Conservation (phyloP, 1,140 invertebrate genomes). For the Trichonephila clavipes region DNA sequence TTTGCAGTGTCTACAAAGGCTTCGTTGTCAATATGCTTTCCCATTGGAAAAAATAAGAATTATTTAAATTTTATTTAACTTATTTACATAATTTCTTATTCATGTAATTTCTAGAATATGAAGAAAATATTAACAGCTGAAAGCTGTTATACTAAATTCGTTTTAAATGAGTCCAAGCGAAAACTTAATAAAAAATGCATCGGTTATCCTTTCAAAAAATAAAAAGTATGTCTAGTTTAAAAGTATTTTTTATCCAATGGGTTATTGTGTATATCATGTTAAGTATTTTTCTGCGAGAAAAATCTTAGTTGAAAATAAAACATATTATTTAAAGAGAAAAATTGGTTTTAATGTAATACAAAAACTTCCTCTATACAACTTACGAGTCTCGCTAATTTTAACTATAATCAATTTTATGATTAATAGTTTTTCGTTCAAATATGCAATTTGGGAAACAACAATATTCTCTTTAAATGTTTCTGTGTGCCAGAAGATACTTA, state of each 20-base stretch:
- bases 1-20: too few relatives aligned
- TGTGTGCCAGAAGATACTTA: not conserved
- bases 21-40: too few relatives aligned
- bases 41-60: too few relatives aligned
- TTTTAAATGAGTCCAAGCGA: too few relatives aligned
- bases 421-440: not conserved
- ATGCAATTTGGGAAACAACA: slow-evolving; percentile 18
- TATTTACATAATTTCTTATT: too few relatives aligned
- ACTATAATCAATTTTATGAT: not conserved
- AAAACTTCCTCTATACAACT: not conserved
- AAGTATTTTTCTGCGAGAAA: not conserved
- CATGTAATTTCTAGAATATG: too few relatives aligned
- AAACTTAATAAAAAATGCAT: too few relatives aligned
- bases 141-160: too few relatives aligned
- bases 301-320: not conserved
- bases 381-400: not conserved
- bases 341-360: not conserved
- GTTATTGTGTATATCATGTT: not conserved
- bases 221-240: not conserved
- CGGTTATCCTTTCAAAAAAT: too few relatives aligned
- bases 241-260: not conserved
- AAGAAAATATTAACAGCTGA: too few relatives aligned
- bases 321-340: not conserved
- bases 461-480: not conserved
- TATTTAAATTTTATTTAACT: too few relatives aligned